Base-by-base conservation (phyloP, 2,113 vertebrate genomes). In the Thermophis baileyi region DNA sequence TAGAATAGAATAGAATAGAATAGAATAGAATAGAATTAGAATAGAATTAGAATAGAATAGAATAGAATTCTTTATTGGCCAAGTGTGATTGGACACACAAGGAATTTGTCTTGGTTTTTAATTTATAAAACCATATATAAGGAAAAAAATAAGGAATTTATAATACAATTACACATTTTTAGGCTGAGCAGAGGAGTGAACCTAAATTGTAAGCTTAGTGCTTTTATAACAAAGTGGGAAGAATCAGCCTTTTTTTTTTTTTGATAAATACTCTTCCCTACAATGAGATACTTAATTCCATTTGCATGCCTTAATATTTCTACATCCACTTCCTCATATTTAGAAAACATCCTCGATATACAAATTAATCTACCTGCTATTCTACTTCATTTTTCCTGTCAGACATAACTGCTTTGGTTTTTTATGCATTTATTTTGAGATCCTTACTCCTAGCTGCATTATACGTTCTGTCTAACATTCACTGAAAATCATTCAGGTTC, bases 191-290 rank as follows among this genome's bases (percentile, higher is more conserved):
- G 44, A 44, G 0, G 4, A 24, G 90, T 53, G 44, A 85, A 69
- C 57, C 0, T 0, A 81, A 30, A 0, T 0, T 92, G 90, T 81
- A 54, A 0, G 9, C 11, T 25, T 14, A 53, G 44, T 6, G 85
- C n/a, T 74, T 69, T 89, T 81, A 81, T 44, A 81, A 81, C 7
- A 44, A 81, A 81, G 74, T 81, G 74, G 35, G 35, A 81, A 81
- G 35, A 81, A 81, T 81, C 35, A 81, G 35, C 74, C 55, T 10
- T 60, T 55, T 20, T 63, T 57, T 44, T 50, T 27, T 63, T 63
- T 63, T 63, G 27, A 81, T 81, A 22, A 81, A 81, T 40, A 81
- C 18, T 22, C 6, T 81, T 81, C 7, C 69, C 18, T 35, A 40
- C 35, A 81, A 81, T 20, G 35, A 81, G 18, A 81, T 40, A 40